Evolutionary conservation across 2,888 invertebrate species (phyloP).

Genomic region (Dexiosoma caninum): DNA sequence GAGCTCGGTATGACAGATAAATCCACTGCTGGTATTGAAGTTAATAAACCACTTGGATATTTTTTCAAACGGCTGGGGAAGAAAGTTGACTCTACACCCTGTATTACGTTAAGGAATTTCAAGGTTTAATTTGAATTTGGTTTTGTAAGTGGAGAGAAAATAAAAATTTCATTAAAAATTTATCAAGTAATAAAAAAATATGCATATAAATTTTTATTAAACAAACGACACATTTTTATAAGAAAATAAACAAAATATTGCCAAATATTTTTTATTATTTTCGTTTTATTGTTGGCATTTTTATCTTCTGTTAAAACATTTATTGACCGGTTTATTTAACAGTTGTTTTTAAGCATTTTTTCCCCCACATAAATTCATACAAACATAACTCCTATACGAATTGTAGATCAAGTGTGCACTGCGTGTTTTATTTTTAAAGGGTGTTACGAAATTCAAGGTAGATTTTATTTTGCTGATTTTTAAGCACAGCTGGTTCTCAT

Average conservation of each 20-base stretch:
- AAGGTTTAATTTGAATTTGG: background rate
- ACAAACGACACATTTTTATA: background rate
- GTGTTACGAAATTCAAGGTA: too few species aligned
- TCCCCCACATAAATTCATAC: background rate
- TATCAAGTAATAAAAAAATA: background rate
- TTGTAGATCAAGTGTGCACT: background rate
- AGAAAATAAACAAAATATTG: background rate
- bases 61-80: conserved; percentile 78
- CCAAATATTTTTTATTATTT: background rate
- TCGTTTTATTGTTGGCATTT: background rate
- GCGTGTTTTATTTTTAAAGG: background rate
- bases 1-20: conserved; percentile 77
- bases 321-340: conserved; percentile 18
- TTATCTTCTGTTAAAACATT: conserved; percentile 28
- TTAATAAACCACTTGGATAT: conserved; percentile 78
- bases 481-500: too few species aligned
- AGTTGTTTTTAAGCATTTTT: background rate
- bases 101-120: conserved; percentile 49
- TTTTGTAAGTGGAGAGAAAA: conserved; percentile 4
- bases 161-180: conserved; percentile 19
- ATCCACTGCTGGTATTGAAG: conserved; percentile 77
- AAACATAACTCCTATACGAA: conserved; percentile 14
- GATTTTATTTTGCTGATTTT: too few species aligned
- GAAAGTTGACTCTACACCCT: conserved; percentile 78
- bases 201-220: background rate